Conservation (phyloP, 2,888 invertebrate genomes). For the Melinaea menophilus region DNA sequence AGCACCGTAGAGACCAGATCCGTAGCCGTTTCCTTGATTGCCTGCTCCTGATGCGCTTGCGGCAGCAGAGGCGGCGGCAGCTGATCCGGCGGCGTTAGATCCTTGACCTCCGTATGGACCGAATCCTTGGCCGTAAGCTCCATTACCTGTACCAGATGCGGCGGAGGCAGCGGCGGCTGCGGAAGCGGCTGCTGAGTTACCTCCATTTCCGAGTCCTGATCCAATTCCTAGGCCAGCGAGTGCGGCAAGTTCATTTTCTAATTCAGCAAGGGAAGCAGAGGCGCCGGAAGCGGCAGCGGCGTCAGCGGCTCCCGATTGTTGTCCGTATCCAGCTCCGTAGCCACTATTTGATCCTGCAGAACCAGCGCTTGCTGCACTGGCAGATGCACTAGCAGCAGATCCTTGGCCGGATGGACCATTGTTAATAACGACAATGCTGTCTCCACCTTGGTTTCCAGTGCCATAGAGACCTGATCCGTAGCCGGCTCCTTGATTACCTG, state of each 20-base stretch:
- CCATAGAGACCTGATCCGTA: not conserved
- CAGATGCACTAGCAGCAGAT: conserved; percentile 6
- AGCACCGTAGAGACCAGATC: conserved; percentile 2
- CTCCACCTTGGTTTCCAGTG: not conserved
- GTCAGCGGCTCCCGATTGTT: not conserved
- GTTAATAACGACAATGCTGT: conserved; percentile 6
- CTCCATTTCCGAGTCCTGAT: too few species aligned
- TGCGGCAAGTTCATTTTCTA: too few species aligned
- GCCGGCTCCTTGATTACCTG: conserved; percentile 6
- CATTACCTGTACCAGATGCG: not conserved
- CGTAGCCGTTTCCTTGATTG: conserved; percentile 12
- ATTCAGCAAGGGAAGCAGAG: too few species aligned
- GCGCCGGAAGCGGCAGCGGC: conserved; percentile 5
- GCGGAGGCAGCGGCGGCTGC: not conserved
- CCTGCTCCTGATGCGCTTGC: conserved; percentile 1
- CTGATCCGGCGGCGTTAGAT: conserved; percentile 8
- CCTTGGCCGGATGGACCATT: conserved; percentile 1
- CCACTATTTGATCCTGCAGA: not conserved
- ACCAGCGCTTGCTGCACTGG: conserved; percentile 13
- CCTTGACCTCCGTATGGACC: conserved; percentile 1
- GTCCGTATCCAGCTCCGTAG: not conserved
- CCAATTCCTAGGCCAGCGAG: too few species aligned
- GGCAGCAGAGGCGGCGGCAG: not conserved
- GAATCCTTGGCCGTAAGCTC: not conserved
- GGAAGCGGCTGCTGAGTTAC: too few species aligned